Conservation (phyloP, 1,140 invertebrate genomes). For the Drosophila equinoxialis region DNA sequence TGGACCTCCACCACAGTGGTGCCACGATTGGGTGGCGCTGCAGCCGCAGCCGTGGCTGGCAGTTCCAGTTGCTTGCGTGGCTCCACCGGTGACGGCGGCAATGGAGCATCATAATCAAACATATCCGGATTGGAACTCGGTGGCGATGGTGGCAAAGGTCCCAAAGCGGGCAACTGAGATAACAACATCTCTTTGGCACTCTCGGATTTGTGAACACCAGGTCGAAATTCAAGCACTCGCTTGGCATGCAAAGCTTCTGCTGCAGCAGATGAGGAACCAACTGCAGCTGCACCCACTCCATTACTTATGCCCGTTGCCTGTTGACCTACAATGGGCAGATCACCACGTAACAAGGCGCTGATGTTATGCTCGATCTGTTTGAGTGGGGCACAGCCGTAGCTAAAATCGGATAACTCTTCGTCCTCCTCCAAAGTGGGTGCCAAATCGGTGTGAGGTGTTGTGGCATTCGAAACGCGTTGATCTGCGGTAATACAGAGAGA, state of each 20-base stretch:
- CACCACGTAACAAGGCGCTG: slow-evolving; percentile 85
- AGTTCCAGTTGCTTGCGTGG: slow-evolving; percentile 80
- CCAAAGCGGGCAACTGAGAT: slow-evolving; percentile 82
- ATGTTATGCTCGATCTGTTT: slow-evolving; percentile 87
- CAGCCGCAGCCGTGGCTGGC: slow-evolving; percentile 88
- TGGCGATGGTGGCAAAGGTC: slow-evolving; percentile 80
- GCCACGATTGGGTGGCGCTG: slow-evolving; percentile 45
- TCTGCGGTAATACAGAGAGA: slow-evolving; percentile 47
- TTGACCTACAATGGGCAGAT: slow-evolving; percentile 82
- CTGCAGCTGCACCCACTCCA: slow-evolving; percentile 17
- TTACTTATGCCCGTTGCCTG: slow-evolving; percentile 25
- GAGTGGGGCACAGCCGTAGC: slow-evolving; percentile 82
- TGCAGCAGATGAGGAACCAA: slow-evolving; percentile 34
- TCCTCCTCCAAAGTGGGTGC: slow-evolving; percentile 86
- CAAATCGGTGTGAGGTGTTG: slow-evolving; percentile 83
- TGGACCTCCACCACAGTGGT: slow-evolving; percentile 72
- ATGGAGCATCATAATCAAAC: slow-evolving; percentile 86
- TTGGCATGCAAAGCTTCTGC: slow-evolving; percentile 68
- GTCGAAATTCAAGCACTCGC: slow-evolving; percentile 78
- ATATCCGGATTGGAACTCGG: slow-evolving; percentile 78
- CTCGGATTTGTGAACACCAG: slow-evolving; percentile 87
- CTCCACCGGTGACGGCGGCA: slow-evolving; percentile 89
- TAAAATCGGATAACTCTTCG: slow-evolving; percentile 84
- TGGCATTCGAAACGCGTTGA: slow-evolving; percentile 62
- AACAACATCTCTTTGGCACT: slow-evolving; percentile 88